Conservation (phyloP, 2,113 vertebrate genomes). For the Caretta caretta region DNA sequence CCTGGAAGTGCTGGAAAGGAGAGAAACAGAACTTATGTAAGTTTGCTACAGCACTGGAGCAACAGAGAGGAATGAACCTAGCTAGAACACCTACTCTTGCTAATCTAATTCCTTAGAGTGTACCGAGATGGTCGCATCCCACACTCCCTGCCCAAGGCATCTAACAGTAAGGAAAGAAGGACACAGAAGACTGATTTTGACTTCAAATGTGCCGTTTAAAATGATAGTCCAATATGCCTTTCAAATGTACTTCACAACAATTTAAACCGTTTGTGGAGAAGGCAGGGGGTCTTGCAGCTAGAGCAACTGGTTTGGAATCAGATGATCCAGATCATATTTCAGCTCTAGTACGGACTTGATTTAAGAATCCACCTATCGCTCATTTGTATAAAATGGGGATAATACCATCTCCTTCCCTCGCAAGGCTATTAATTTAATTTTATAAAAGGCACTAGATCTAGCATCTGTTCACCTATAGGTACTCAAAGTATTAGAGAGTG, state of each 20-base stretch:
- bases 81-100: neutral
- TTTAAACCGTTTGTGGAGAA: neutral
- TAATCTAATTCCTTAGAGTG: neutral
- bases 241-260: neutral
- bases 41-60: neutral
- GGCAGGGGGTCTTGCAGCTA: neutral
- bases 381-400: rapidly evolving
- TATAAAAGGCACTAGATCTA: neutral
- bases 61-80: neutral
- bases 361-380: neutral
- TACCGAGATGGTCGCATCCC: neutral
- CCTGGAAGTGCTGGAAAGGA: conserved; percentile 91
- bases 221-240: neutral
- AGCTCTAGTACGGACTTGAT: neutral
- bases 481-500: neutral
- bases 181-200: neutral
- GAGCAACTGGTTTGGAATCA: rapidly evolving
- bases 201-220: neutral
- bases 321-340: neutral
- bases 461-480: neutral
- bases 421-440: neutral
- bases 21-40: neutral
- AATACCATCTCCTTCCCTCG: neutral
- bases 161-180: neutral
- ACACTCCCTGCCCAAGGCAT: rapidly evolving